phyloP scores from a whole-genome alignment of 1,140 invertebrate species.

The Batillaria attramentaria region DNA sequence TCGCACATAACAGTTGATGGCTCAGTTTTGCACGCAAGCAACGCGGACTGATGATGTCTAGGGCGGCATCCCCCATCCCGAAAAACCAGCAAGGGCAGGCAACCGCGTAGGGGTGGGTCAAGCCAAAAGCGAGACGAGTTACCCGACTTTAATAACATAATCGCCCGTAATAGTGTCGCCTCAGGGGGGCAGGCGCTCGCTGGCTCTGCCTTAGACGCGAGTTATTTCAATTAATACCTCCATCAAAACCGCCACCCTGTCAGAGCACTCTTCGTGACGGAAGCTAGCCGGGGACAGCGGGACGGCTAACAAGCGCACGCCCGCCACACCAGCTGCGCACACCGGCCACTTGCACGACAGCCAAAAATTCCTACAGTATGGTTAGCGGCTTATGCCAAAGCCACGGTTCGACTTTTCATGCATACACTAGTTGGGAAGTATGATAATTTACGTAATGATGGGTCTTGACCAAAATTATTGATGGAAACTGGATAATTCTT shows the following conservation, averaged over 20 bases:
- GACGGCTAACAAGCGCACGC: slow-evolving; percentile 19
- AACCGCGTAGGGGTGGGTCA: not conserved
- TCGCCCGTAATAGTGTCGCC: slow-evolving; percentile 22
- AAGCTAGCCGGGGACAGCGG: not conserved
- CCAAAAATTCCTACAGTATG: not conserved
- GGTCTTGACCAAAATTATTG: too few species aligned
- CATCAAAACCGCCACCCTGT: not conserved
- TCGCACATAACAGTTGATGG: too few species aligned
- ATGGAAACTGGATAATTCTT: too few species aligned
- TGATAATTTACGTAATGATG: too few species aligned
- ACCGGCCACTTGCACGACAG: slow-evolving; percentile 6
- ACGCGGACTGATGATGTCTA: too few species aligned
- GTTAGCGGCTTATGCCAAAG: too few species aligned
- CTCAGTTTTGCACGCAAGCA: too few species aligned
- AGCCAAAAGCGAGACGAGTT: slow-evolving; percentile 12
- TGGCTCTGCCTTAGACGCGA: slow-evolving; percentile 13
- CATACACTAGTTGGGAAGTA: too few species aligned
- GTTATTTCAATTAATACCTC: slow-evolving; percentile 29
- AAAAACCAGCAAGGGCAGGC: slow-evolving; percentile 7
- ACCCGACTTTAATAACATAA: slow-evolving; percentile 30
- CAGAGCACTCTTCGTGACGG: not conserved
- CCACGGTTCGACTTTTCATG: too few species aligned
- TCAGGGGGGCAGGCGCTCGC: slow-evolving; percentile 9
- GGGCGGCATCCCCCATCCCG: not conserved
- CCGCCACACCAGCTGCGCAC: slow-evolving; percentile 3